phyloP scores from a whole-genome alignment of 2,888 invertebrate species.

The Cheilosia scutellata region DNA sequence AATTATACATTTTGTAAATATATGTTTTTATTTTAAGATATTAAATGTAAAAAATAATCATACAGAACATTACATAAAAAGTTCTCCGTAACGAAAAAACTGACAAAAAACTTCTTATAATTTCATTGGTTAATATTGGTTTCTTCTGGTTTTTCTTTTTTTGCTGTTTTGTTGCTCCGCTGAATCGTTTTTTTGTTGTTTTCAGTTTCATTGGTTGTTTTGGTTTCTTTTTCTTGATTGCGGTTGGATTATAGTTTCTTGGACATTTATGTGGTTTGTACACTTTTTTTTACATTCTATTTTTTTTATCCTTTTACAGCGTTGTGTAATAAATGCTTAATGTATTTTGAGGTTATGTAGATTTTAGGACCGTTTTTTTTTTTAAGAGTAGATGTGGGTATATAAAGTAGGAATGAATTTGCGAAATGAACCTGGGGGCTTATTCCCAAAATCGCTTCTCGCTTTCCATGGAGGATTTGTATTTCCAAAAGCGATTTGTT shows the following conservation, averaged over 20 bases:
- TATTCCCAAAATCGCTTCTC: too few relatives aligned
- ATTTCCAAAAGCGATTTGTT: too few relatives aligned
- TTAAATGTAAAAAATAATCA: constrained; percentile 45
- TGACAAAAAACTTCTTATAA: constrained; percentile 54
- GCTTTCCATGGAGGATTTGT: too few relatives aligned
- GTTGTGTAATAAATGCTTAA: neutral
- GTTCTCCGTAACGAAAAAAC: constrained; percentile 56
- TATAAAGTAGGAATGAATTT: too few relatives aligned
- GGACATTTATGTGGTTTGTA: constrained; percentile 29
- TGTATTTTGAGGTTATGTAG: neutral
- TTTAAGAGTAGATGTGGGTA: too few relatives aligned
- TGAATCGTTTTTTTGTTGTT: constrained; percentile 4
- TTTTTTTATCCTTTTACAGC: neutral
- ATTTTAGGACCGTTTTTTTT: too few relatives aligned
- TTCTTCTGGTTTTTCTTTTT: constrained; percentile 1
- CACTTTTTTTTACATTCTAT: neutral
- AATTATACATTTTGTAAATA: constrained; percentile 55
- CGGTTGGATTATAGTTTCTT: constrained; percentile 15
- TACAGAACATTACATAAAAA: constrained; percentile 46
- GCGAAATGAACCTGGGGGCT: too few relatives aligned
- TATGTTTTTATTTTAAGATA: constrained; percentile 66
- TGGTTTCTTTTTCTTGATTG: constrained; percentile 33
- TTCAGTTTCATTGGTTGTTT: constrained; percentile 35
- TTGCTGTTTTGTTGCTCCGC: constrained; percentile 21
- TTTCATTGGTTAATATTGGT: constrained; percentile 33